A percentile compares a stretch with the other conserved stretches of the same genome.
These are phyloP conservation scores for Campoletis raptor DNA, from an alignment of 2,888 invertebrate genomes.

Conservation along the genomic window DNA sequence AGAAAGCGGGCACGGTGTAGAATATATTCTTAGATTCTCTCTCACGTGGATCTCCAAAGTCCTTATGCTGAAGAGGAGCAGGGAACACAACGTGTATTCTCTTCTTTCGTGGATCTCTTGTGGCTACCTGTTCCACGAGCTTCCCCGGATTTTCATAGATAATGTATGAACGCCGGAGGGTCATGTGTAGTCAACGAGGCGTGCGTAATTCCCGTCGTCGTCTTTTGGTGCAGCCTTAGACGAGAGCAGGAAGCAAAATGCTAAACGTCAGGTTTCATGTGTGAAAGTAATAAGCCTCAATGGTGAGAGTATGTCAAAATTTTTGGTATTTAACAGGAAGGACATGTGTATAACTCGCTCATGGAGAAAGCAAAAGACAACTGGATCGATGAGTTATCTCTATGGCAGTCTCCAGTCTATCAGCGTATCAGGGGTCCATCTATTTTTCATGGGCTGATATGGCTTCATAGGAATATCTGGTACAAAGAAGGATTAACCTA, in stretches of 20 bases:
- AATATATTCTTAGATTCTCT: conserved; percentile 50
- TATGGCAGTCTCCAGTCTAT: neutral
- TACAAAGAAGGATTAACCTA: conserved; percentile 13
- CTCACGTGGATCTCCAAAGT: conserved; percentile 58
- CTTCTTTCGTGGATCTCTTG: conserved; percentile 8
- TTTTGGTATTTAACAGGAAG: neutral
- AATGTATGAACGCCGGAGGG: conserved; percentile 48
- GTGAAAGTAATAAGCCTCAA: conserved; percentile 43
- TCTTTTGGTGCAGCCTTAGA: neutral
- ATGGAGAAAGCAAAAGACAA: neutral
- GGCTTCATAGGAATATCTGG: neutral
- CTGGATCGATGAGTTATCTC: neutral
- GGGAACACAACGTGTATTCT: conserved; percentile 18
- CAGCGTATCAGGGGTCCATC: neutral
- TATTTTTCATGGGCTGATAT: neutral
- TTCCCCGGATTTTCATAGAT: conserved; percentile 63
- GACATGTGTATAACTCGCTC: neutral
- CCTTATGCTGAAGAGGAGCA: conserved; percentile 1
- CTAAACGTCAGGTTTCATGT: conserved; percentile 42
- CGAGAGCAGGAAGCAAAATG: conserved; percentile 43
- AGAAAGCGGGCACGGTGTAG: conserved; percentile 20
- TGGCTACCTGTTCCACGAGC: conserved; percentile 61
- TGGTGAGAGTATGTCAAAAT: conserved; percentile 37
- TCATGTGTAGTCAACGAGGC: conserved; percentile 65
- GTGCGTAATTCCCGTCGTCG: conserved; percentile 50